Evolutionary conservation across 2,113 vertebrate species (phyloP).

Genomic region (Penelope pileata): DNA sequence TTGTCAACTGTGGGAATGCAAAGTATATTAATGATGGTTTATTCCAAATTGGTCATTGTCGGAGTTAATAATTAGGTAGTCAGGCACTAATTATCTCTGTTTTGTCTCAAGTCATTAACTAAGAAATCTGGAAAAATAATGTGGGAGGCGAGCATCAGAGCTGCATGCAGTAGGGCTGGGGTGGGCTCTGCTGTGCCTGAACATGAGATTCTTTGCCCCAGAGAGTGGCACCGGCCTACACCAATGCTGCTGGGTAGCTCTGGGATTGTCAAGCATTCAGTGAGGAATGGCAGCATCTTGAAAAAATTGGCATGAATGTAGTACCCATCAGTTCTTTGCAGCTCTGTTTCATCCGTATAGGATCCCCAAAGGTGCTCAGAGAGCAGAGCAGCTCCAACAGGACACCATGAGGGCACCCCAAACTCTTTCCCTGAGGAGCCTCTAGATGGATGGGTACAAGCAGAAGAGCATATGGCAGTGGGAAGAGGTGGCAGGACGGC

Average conservation of each 20-base stretch:
- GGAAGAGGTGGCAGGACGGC: neutral
- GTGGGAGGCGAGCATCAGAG: neutral
- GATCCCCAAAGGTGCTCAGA: neutral
- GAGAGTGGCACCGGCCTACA: rapidly evolving
- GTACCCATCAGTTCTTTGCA: neutral
- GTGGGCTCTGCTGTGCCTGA: neutral
- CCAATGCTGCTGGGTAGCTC: neutral
- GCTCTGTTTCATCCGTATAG: neutral
- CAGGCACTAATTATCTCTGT: conserved; percentile 62
- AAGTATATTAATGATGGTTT: conserved; percentile 53
- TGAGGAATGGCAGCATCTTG: neutral
- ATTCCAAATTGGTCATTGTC: conserved; percentile 58
- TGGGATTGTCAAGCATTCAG: rapidly evolving
- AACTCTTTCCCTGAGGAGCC: neutral
- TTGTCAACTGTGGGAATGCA: conserved; percentile 49
- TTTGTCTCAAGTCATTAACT: conserved; percentile 54
- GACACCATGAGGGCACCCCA: neutral
- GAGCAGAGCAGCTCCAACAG: neutral
- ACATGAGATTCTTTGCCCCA: neutral
- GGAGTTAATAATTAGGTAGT: conserved; percentile 58
- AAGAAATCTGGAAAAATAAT: conserved; percentile 52
- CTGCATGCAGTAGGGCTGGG: neutral
- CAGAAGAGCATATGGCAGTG: rapidly evolving
- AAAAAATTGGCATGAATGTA: neutral
- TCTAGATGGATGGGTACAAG: neutral